Evolutionary conservation across 2,113 vertebrate species (phyloP).

Genomic region (Eulacestoma nigropectus): DNA sequence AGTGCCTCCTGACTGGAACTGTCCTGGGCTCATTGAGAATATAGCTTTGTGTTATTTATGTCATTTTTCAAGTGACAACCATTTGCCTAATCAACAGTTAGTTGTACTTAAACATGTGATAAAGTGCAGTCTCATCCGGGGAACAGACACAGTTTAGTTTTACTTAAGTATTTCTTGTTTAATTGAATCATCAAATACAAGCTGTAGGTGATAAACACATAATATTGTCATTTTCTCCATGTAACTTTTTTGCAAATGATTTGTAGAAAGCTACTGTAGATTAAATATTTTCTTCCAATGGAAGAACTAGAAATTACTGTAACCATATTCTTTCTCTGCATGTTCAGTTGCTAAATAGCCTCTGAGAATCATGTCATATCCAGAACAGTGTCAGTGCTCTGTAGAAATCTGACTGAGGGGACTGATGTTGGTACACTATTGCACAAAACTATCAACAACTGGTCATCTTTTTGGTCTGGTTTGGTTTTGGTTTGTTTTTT

Average conservation of each 20-base stretch:
- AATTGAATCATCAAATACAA: background rate
- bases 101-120: background rate
- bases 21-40: background rate
- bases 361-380: background rate
- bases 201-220: background rate
- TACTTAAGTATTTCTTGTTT: background rate
- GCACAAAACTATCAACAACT: background rate
- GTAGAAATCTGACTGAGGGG: background rate
- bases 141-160: background rate
- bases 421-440: background rate
- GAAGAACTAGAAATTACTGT: background rate
- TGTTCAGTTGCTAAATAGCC: background rate
- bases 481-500: background rate
- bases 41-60: background rate
- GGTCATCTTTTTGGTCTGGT: background rate
- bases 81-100: slow-evolving; percentile 33
- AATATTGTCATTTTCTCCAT: background rate
- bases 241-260: background rate
- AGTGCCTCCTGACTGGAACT: background rate
- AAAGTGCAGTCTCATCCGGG: background rate
- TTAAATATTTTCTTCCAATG: background rate
- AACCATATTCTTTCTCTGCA: background rate
- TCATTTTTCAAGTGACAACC: slow-evolving; percentile 9
- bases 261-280: background rate
- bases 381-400: background rate